Conservation (phyloP, 2,113 vertebrate species). For the Puffinus mauretanicus region DNA sequence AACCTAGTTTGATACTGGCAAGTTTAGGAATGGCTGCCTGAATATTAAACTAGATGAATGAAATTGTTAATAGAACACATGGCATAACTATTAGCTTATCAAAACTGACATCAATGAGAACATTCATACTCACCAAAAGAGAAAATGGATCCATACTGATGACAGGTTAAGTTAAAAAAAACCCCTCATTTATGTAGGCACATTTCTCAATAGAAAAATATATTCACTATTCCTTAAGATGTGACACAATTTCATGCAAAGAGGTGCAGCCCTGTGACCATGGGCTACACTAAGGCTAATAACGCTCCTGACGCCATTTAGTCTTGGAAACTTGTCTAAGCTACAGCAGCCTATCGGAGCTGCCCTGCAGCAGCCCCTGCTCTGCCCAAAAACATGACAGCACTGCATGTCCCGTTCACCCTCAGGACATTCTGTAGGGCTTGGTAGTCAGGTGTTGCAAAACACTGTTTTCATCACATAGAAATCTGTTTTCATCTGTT, state of each 20-base stretch:
- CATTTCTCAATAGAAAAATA: background rate
- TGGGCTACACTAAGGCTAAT: background rate
- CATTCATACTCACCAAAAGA: background rate
- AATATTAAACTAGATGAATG: background rate
- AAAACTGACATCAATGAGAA: background rate
- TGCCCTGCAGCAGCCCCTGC: background rate
- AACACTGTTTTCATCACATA: background rate
- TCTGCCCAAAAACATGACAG: background rate
- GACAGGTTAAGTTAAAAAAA: background rate
- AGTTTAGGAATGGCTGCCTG: background rate
- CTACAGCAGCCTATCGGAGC: fast-evolving
- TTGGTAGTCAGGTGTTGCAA: background rate
- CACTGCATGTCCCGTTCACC: background rate
- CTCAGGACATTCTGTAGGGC: background rate
- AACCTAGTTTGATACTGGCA: background rate
- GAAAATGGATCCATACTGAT: background rate
- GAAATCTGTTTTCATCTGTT: too few species aligned
- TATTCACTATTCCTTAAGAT: background rate
- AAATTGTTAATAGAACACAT: background rate
- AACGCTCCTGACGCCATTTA: background rate
- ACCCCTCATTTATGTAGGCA: background rate
- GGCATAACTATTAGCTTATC: background rate
- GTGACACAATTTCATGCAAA: background rate
- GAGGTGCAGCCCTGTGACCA: background rate
- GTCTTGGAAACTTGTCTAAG: background rate